phyloP scores from a whole-genome alignment of 2,113 vertebrate species.

The Numenius arquata region DNA sequence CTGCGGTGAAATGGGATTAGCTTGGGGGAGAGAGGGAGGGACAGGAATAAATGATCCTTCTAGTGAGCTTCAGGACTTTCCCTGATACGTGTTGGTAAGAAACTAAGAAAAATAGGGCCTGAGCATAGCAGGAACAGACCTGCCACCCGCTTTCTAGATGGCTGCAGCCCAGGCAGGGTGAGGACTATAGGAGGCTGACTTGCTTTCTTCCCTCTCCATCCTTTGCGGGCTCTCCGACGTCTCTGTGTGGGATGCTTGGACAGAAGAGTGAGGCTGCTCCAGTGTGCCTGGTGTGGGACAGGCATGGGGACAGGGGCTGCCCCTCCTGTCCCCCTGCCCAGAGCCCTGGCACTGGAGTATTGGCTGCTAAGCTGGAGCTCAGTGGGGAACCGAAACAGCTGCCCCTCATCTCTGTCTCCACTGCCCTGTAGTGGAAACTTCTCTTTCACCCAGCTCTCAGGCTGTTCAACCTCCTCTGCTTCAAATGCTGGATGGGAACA shows the following conservation, averaged over 20 bases:
- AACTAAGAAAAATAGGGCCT: background rate
- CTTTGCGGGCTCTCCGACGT: accelerated
- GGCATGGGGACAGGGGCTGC: background rate
- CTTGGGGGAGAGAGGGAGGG: background rate
- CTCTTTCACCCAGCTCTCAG: background rate
- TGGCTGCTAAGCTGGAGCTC: background rate
- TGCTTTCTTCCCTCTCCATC: background rate
- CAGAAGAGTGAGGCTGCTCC: background rate
- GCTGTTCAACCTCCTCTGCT: background rate
- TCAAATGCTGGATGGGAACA: background rate
- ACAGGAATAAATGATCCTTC: background rate
- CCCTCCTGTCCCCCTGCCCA: background rate
- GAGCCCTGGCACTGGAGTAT: background rate
- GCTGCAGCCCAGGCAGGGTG: accelerated
- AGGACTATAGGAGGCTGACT: background rate
- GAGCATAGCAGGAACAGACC: background rate
- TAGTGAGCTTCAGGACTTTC: background rate
- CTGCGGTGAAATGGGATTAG: background rate
- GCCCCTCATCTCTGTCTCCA: background rate
- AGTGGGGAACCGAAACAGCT: accelerated
- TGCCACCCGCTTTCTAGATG: background rate
- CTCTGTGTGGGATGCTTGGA: background rate
- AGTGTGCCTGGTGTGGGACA: too few relatives aligned
- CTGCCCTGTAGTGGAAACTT: background rate
- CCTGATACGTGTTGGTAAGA: background rate